Evolutionary conservation across 2,113 vertebrate genomes (phyloP), one percentile per base, ranked within the genome.

Genomic region (Macrotus californicus): DNA sequence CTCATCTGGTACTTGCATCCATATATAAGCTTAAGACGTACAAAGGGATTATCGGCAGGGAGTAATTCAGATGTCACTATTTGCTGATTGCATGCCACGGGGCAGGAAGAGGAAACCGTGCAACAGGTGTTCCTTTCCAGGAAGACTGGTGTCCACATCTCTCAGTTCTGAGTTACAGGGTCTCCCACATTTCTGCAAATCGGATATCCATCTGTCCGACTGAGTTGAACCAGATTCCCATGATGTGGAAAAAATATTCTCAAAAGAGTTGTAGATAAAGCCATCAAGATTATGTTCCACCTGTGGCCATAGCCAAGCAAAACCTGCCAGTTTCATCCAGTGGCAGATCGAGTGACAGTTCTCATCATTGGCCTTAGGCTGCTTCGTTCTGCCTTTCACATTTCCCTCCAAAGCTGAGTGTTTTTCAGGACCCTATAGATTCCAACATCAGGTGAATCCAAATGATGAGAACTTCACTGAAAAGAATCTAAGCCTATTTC

Each of bases 361-460:
- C 83, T 91, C 92, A 95, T 75, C 64, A 19, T 34, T 46, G 12
- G 29, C 50, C n/a, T 82, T 89, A 24, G 70, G 24, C 76, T 66
- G 34, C 61, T 88, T 92, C 14, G 3, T 81, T 96, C 81, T 92
- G 92, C 43, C 54, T 61, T 69, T 67, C 84, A 73, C 81, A 93
- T 88, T 94, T 80, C 61, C 75, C 61, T 94, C 24, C 39, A 67
- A 72, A 69, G 72, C 43, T 83, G 39, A 9, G 61, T 94, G n/a
- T 96, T 94, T 95, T 87, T 87, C 72, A 86, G 46, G 56, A 61
- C 14, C 34, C 26, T 92, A 54, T 91, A 82, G 77, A 12, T 73
- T 89, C 66, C 85, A 95, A 86, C 43, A 82, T 87, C 72, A 95
- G 85, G 90, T 96, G 88, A 95, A 91, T 96, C 79, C n/a, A 92